These are phyloP conservation scores for Corydoras maculifer DNA, from an alignment of 2,113 vertebrate genomes.

Conservation along the genomic window DNA sequence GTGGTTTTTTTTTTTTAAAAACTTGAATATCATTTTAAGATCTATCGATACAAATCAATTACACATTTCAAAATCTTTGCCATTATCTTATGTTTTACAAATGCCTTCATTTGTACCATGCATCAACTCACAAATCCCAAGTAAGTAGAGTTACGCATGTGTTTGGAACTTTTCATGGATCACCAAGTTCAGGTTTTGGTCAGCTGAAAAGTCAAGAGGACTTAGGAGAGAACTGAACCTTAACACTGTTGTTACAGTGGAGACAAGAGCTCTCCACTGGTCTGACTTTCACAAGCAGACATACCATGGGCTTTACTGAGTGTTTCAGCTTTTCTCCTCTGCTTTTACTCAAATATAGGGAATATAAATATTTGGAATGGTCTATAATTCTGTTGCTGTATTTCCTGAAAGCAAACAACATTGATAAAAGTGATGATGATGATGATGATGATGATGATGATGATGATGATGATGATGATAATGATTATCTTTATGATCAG, in stretches of 20 bases:
- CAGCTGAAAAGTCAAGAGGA: slow-evolving; percentile 4
- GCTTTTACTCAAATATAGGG: background rate
- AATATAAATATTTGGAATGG: too few species aligned
- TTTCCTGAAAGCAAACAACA: too few species aligned
- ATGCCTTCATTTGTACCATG: background rate
- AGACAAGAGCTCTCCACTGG: slow-evolving; percentile 28
- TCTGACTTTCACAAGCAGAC: slow-evolving; percentile 14
- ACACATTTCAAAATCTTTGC: too few species aligned
- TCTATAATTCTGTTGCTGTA: too few species aligned
- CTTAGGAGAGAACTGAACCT: slow-evolving; percentile 23
- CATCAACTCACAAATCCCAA: background rate
- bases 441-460: too few species aligned
- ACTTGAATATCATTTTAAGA: too few species aligned
- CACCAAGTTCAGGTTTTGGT: background rate
- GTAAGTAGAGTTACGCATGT: slow-evolving; percentile 3
- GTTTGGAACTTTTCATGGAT: background rate
- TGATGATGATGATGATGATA: too few species aligned
- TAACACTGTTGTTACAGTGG: slow-evolving; percentile 18
- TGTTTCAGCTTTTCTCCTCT: background rate
- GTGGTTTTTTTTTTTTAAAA: too few species aligned
- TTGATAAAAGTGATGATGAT: too few species aligned
- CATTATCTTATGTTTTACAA: too few species aligned
- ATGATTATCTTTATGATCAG: too few species aligned
- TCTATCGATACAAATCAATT: too few species aligned
- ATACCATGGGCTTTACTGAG: slow-evolving; percentile 12